Percentiles rank a stretch among this genome's conserved stretches.
Evolutionary conservation across 2,113 vertebrate genomes (phyloP).

Genomic region (Carassius gibelio): DNA sequence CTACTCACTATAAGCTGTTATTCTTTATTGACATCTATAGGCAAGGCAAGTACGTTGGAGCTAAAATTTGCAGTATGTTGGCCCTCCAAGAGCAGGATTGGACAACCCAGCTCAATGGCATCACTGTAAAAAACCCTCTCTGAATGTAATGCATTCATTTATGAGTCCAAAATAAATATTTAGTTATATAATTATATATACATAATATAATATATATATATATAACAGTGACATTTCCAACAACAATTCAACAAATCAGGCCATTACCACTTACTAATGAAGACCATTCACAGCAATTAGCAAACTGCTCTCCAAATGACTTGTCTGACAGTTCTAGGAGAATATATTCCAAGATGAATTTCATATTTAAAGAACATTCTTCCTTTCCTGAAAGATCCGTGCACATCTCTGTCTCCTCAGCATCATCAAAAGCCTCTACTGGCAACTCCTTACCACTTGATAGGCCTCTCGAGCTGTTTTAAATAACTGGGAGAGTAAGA

Average conservation of each 20-base stretch:
- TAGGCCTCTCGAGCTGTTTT: too few species aligned
- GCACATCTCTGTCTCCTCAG: too few species aligned
- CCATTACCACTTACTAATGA: slow-evolving; percentile 3
- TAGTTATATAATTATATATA: neutral
- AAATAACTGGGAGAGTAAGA: too few species aligned
- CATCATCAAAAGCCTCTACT: too few species aligned
- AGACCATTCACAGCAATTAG: neutral
- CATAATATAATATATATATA: neutral
- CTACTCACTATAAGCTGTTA: neutral
- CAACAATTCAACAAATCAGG: neutral
- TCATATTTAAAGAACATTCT: too few species aligned
- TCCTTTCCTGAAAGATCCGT: too few species aligned
- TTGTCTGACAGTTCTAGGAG: slow-evolving; percentile 21
- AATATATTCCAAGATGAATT: slow-evolving; percentile 8
- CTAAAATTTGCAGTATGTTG: too few species aligned
- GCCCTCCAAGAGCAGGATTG: neutral
- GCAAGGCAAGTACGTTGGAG: too few species aligned
- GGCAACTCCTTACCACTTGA: too few species aligned
- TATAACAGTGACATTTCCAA: neutral
- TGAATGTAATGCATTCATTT: neutral
- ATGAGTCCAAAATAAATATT: neutral
- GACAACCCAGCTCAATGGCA: neutral
- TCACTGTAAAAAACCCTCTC: neutral
- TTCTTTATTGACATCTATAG: neutral
- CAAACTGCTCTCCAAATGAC: slow-evolving; percentile 33